Percentiles rank a stretch among this genome's conserved stretches.
Evolutionary conservation across 2,113 vertebrate species (phyloP).

Genomic region (Eudyptes chrysolophus): DNA sequence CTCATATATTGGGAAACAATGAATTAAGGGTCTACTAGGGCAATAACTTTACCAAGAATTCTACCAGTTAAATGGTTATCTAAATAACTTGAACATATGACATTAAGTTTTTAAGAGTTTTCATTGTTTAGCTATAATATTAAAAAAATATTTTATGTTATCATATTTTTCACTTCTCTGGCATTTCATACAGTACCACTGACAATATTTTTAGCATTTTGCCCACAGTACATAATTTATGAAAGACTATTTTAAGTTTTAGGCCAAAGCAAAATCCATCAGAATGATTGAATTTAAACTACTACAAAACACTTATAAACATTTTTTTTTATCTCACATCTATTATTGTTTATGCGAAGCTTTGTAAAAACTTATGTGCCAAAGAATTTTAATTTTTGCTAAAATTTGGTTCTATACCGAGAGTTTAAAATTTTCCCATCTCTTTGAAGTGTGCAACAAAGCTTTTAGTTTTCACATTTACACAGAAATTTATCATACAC

Average conservation of each 20-base stretch:
- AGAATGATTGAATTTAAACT: not conserved
- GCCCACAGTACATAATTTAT: not conserved
- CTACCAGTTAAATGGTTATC: not conserved
- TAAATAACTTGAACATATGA: not conserved
- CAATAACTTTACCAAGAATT: not conserved
- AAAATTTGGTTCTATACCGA: not conserved
- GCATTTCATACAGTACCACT: not conserved
- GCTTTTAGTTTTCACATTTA: not conserved
- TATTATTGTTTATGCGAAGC: not conserved
- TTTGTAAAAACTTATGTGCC: not conserved
- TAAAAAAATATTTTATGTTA: not conserved
- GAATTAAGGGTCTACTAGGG: not conserved
- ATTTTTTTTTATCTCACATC: not conserved
- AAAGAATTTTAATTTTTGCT: not conserved
- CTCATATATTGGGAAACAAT: not conserved
- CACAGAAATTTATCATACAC: not conserved
- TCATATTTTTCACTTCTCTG: not conserved
- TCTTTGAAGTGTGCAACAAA: not conserved
- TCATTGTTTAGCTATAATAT: not conserved
- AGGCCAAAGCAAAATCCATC: not conserved
- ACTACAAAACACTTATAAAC: not conserved
- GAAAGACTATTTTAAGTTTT: not conserved
- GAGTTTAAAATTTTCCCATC: not conserved
- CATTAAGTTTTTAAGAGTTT: not conserved
- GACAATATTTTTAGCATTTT: not conserved